These are phyloP conservation scores for Esperia sulphurella DNA, from an alignment of 2,888 invertebrate genomes.

Conservation along the genomic window DNA sequence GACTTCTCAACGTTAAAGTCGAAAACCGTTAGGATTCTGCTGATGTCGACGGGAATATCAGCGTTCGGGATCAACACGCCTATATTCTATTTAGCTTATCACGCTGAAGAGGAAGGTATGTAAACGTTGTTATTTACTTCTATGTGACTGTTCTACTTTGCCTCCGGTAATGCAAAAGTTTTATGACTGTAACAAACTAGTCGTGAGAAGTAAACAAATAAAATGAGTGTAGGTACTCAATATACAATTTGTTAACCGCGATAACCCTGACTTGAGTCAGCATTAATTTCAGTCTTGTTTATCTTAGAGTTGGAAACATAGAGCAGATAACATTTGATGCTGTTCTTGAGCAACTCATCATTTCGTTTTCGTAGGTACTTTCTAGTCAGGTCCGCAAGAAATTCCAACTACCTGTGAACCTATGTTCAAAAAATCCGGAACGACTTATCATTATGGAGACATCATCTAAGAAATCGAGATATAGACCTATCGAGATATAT, in stretches of 20 bases:
- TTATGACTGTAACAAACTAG: conserved; percentile 9
- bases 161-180: conserved; percentile 11
- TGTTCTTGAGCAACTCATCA: no score
- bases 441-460: no score
- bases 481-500: no score
- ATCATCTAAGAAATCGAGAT: no score
- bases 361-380: no score
- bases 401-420: no score
- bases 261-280: not conserved
- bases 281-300: not conserved
- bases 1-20: conserved; percentile 92
- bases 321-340: not conserved
- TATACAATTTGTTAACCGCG: conserved; percentile 1
- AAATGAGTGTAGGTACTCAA: conserved; percentile 7
- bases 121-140: conserved; percentile 6
- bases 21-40: conserved; percentile 89
- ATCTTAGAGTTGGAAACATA: not conserved
- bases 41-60: conserved; percentile 88
- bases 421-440: no score
- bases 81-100: conserved; percentile 89
- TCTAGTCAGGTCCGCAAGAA: no score
- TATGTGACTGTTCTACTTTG: conserved; percentile 8
- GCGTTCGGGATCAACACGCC: conserved; percentile 93
- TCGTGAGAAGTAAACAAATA: conserved; percentile 15
- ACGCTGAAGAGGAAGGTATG: conserved; percentile 86